These are phyloP conservation scores for Archivesica marissinica DNA, from an alignment of 1,140 invertebrate genomes.

Conservation along the genomic window DNA sequence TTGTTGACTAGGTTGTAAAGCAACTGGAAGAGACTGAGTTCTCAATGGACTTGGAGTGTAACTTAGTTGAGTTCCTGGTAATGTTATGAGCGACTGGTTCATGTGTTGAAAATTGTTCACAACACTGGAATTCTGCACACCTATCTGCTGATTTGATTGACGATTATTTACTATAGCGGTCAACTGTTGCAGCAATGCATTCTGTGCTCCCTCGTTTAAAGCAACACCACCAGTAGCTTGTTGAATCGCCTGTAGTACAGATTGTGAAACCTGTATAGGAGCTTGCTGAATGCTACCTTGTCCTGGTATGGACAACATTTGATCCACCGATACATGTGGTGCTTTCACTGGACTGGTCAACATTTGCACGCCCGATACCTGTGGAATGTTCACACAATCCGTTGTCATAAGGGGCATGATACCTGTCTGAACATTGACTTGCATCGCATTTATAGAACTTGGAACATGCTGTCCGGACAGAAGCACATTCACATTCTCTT, in stretches of 20 bases:
- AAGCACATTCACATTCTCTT: not conserved
- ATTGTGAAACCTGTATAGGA: not conserved
- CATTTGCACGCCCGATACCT: not conserved
- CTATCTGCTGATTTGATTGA: not conserved
- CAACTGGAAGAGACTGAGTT: not conserved
- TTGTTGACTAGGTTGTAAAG: not conserved
- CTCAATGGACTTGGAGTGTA: too few species aligned
- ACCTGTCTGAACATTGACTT: not conserved
- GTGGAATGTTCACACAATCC: not conserved
- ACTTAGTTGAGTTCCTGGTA: not conserved
- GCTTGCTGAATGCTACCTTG: not conserved
- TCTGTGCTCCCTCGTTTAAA: not conserved
- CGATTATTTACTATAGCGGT: not conserved
- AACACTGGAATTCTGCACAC: not conserved
- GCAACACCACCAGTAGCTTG: not conserved
- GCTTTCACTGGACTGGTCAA: not conserved
- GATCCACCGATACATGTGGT: not conserved
- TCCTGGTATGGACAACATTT: too few species aligned
- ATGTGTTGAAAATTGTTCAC: not conserved
- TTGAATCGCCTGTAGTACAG: not conserved
- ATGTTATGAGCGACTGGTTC: not conserved
- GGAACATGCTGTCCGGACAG: not conserved
- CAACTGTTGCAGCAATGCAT: not conserved
- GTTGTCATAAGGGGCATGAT: not conserved
- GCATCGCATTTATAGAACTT: not conserved